Base-by-base conservation (phyloP, 2,888 invertebrate genomes). In the Epinotia demarniana region DNA sequence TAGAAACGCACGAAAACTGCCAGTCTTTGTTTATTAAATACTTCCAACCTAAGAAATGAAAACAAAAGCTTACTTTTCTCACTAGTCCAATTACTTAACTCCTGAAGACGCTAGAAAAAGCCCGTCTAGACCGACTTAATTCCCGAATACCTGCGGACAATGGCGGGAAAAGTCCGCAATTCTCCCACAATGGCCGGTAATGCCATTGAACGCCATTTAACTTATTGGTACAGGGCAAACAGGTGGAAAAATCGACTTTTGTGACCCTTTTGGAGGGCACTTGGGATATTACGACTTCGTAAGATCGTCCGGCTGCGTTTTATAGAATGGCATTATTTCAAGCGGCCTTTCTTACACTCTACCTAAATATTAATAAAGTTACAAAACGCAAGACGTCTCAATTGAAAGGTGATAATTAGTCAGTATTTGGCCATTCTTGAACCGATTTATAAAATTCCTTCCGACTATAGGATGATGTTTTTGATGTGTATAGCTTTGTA, bases 81-180 rank as follows among this genome's bases (percentile, higher is more conserved):
- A 16, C 68, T 57, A 53, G 46, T 67, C 68, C 68, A 68, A 68
- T 68, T 68, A 68, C 68, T 68, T 68, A 68, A 43, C 67, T 19
- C 18, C 16, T 9, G 39, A 67, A 39, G 39, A 39, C 39, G 67
- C 39, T 57, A 43, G 57, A 63, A 70, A 61, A 69, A 27, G 55
- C 67, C 69, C 69, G 73, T 77, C 77, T 77, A 77, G 77, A 77
- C 77, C 69, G 61, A 69, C 69, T 66, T 73, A 76, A 76, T 76
- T 76, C 62, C 70, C 46, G 67, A 71, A 76, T 77, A 77, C 77
- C 77, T 77, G 77, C 70, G 63, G n/a, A 77, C 77, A 77, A 77
- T 73, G 62, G 39, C 39, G 9, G 49, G 46, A 49, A 73, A 72
- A 75, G 67, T 49, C 49, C 27, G 49, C 64, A 64, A 49, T 49